These are phyloP conservation scores for Leucoraja ocellata DNA, from an alignment of 2,797 vertebrate genomes.

Conservation along the genomic window DNA sequence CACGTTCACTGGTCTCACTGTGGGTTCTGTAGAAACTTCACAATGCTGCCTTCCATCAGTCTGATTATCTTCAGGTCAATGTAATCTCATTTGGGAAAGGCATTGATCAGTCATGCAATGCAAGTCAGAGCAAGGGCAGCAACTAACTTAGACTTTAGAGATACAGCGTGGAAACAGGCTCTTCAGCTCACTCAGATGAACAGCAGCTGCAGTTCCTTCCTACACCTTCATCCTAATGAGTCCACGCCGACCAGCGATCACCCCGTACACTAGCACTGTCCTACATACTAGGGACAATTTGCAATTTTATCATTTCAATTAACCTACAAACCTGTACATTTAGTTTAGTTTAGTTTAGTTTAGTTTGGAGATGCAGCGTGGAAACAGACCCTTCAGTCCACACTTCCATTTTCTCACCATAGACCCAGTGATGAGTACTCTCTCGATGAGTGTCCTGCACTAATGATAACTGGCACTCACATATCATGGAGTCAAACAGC, in stretches of 20 bases:
- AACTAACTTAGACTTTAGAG: neutral
- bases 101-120: neutral
- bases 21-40: neutral
- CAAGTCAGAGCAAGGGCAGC: neutral
- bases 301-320: too few species aligned
- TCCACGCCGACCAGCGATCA: too few species aligned
- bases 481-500: neutral
- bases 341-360: too few species aligned
- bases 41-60: neutral
- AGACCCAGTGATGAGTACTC: neutral
- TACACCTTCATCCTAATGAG: too few species aligned
- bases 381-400: too few species aligned
- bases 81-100: neutral
- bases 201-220: too few species aligned
- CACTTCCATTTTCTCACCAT: neutral
- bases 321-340: too few species aligned
- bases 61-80: neutral
- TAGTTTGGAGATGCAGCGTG: too few species aligned
- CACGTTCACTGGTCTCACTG: neutral
- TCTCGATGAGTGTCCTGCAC: neutral
- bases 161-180: too few species aligned
- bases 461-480: neutral
- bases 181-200: too few species aligned
- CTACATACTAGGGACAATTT: too few species aligned
- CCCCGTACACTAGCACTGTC: too few species aligned